These are phyloP conservation scores for Drosophila aff. DNA, from an alignment of 1,140 invertebrate species.

Conservation along the genomic window DNA sequence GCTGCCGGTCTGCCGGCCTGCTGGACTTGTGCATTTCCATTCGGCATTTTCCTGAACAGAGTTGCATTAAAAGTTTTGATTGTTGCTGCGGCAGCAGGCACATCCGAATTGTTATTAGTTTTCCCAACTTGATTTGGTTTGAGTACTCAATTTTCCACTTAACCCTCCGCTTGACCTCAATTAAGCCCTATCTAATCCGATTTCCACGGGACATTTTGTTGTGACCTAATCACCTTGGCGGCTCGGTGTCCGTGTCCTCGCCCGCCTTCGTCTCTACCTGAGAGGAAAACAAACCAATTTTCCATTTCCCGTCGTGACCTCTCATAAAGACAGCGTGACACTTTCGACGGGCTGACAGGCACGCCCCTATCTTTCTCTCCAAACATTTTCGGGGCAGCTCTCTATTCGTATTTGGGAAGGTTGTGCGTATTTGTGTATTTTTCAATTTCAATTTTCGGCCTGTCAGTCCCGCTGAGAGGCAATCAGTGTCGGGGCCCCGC, in stretches of 20 bases:
- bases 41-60: conserved; percentile 57
- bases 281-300: conserved; percentile 45
- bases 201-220: conserved; percentile 54
- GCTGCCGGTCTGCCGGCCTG: neutral
- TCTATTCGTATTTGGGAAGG: conserved; percentile 2
- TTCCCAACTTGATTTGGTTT: conserved; percentile 17
- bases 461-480: conserved; percentile 62
- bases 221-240: conserved; percentile 69
- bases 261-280: conserved; percentile 48
- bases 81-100: conserved; percentile 51
- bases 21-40: conserved; percentile 68
- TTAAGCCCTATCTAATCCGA: conserved; percentile 69
- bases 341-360: conserved; percentile 47
- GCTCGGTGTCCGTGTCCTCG: conserved; percentile 21
- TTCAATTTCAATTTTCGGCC: conserved; percentile 62
- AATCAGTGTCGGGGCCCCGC: conserved; percentile 70
- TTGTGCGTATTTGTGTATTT: conserved; percentile 47
- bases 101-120: conserved; percentile 25
- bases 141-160: conserved; percentile 45
- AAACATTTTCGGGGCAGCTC: conserved; percentile 10
- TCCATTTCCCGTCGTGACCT: conserved; percentile 39
- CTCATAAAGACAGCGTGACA: conserved; percentile 70
- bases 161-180: conserved; percentile 70
- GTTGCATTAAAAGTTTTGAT: conserved; percentile 78
- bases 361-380: conserved; percentile 23